Percentiles rank a stretch among this genome's conserved stretches.
Conservation (phyloP, 2,888 invertebrate genomes). For the Seira ritae region DNA sequence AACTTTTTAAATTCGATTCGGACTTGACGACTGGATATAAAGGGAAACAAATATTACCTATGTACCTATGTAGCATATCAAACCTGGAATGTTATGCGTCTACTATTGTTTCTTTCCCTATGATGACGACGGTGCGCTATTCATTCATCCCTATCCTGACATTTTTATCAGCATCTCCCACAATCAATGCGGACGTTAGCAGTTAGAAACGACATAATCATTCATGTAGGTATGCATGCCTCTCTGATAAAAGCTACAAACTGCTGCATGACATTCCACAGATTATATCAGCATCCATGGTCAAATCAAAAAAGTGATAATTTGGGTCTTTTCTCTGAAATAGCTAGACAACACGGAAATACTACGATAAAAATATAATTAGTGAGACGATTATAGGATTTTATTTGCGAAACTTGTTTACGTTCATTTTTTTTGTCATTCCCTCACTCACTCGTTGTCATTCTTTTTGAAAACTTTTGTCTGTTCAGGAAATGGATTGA, state of each 20-base stretch:
- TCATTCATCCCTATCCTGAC: no score
- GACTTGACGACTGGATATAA: no score
- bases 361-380: constrained; percentile 37
- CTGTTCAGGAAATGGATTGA: constrained; percentile 15
- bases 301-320: constrained; percentile 30
- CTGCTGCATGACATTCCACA: constrained; percentile 56
- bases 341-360: constrained; percentile 41
- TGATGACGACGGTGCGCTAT: no score
- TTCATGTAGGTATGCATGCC: neutral
- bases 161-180: no score
- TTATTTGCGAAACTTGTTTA: constrained; percentile 40
- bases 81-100: no score
- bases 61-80: no score
- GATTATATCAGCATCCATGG: constrained; percentile 49
- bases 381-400: constrained; percentile 53
- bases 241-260: constrained; percentile 31
- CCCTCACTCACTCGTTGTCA: constrained; percentile 36
- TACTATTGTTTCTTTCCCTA: no score
- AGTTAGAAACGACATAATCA: neutral
- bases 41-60: no score
- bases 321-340: constrained; percentile 20
- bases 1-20: no score
- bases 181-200: constrained; percentile 3
- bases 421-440: constrained; percentile 26
- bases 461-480: constrained; percentile 13